Conservation (phyloP, 2,113 vertebrate genomes). For the Numida meleagris region DNA sequence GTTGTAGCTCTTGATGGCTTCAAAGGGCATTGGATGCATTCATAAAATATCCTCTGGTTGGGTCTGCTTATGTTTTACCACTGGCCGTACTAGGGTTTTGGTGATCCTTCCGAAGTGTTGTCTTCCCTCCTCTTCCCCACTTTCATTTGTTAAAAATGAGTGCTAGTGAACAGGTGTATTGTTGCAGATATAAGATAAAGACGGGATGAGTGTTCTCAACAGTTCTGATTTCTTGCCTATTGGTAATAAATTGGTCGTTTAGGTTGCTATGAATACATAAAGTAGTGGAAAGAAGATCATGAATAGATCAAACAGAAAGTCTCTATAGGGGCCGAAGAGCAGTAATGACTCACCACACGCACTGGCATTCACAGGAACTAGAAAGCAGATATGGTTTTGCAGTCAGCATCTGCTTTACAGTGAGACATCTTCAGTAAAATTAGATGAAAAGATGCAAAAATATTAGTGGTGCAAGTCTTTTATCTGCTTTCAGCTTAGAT, state of each 20-base stretch:
- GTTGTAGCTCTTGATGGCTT: neutral
- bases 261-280: neutral
- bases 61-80: neutral
- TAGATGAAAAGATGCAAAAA: neutral
- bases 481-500: neutral
- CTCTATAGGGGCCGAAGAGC: neutral
- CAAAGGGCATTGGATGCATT: neutral
- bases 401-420: neutral
- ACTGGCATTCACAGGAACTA: neutral
- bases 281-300: neutral
- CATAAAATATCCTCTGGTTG: neutral
- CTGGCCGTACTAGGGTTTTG: neutral
- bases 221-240: neutral
- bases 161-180: neutral
- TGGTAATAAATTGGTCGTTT: neutral
- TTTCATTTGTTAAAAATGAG: neutral
- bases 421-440: neutral
- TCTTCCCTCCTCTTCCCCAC: fast-evolving
- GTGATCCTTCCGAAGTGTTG: neutral
- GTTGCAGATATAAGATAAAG: neutral
- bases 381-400: neutral
- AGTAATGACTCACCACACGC: neutral
- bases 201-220: neutral
- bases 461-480: neutral
- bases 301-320: neutral